Evolutionary conservation across 2,113 vertebrate genomes (phyloP).

Genomic region (Gobius niger): DNA sequence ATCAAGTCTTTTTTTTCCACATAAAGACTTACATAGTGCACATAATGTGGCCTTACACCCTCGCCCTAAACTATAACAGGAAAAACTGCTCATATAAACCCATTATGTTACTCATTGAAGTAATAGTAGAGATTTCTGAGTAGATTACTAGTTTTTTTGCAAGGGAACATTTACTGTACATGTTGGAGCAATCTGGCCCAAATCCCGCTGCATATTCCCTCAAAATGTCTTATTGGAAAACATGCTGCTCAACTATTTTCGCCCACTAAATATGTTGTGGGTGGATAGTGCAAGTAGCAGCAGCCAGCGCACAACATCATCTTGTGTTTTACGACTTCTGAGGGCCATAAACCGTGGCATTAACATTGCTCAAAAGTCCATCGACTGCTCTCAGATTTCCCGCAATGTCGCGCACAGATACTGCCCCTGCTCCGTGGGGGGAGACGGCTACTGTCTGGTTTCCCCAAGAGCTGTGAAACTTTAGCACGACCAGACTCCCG

Average conservation of each 20-base stretch:
- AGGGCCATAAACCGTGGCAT: slow-evolving; percentile 46
- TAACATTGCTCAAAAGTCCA: slow-evolving; percentile 56
- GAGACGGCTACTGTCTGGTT: slow-evolving; percentile 44
- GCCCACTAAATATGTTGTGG: neutral
- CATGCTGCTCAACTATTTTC: neutral
- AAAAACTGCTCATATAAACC: too few species aligned
- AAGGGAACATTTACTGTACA: too few species aligned
- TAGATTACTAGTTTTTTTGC: too few species aligned
- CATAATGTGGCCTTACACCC: too few species aligned
- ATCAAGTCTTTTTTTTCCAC: too few species aligned
- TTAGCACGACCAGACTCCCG: slow-evolving; percentile 28
- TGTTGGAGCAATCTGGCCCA: too few species aligned
- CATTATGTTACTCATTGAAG: too few species aligned
- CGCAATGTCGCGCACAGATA: slow-evolving; percentile 33
- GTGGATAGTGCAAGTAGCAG: neutral
- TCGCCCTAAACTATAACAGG: too few species aligned
- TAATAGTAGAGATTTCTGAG: too few species aligned
- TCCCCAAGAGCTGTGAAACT: slow-evolving; percentile 50
- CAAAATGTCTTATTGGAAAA: neutral
- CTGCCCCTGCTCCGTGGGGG: slow-evolving; percentile 19
- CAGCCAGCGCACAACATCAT: slow-evolving; percentile 12
- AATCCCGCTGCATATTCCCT: too few species aligned
- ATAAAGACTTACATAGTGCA: too few species aligned
- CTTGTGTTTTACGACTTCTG: slow-evolving; percentile 32
- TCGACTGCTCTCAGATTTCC: slow-evolving; percentile 48